Base-by-base conservation (phyloP, 2,888 invertebrate species). In the Drosophila eohydei region DNA sequence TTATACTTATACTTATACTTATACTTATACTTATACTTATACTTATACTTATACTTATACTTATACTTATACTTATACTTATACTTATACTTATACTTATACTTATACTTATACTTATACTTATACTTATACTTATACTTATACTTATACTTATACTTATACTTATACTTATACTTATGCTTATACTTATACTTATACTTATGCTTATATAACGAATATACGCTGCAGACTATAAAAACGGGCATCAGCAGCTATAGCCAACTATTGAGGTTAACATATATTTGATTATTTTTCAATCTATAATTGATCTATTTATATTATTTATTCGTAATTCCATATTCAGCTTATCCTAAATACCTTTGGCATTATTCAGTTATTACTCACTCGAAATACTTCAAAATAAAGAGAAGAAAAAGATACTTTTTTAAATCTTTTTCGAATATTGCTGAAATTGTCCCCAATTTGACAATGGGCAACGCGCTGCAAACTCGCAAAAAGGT, bases 401-500 rank as follows among this genome's bases (percentile, higher is more conserved):
- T 8, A 26, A 16, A n/a, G 26, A 26, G 21, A 2, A 38, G 40
- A 36, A 52, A 34, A n/a, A 36, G 0, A 21, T 38, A n/a, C 58
- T 44, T 40, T 46, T 52, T 55, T 43, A 57, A 76, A 63, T 57
- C 50, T 50, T 30, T 71, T 71, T 55, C 48, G 40, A 77, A 50
- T 63, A 54, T 62, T 77, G 55, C 55, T 51, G 62, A 81, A 77
- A 64, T 72, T 78, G 81, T 75, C 77, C 77, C 63, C 78, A 80
- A 78, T 78, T 76, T 80, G 77, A 76, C 77, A 78, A 80, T 80
- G 80, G 78, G 78, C 77, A 64, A 46, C 57, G 69, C 48, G 59
- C 52, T 78, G 46, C 46, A 58, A 58, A 65, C 50, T 69, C 55
- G 58, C 50, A 71, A 88, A 50, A 52, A 86, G 85, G 85, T 86